Evolutionary conservation across 1,140 invertebrate genomes (phyloP), one percentile per base, ranked within the genome.

Genomic region (Phortica variegata): DNA sequence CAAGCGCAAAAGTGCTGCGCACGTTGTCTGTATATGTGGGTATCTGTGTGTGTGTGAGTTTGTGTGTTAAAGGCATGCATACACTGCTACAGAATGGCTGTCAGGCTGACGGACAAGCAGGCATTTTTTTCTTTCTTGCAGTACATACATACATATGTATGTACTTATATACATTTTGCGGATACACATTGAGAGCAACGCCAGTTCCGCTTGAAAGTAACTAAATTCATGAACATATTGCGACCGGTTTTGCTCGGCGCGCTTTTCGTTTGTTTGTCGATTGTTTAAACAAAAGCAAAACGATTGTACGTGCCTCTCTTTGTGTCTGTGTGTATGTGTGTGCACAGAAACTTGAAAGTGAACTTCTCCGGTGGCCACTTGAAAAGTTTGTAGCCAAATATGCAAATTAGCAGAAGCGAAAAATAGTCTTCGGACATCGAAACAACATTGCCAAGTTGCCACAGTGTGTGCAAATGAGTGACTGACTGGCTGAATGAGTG

Each of bases 341-440:
- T 40, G 49, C 5, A 40, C 12, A 29, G n/a, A n/a, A n/a, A n/a
- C n/a, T n/a, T n/a, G n/a, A n/a, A n/a, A n/a, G n/a, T n/a, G n/a
- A 26, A 26, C 23, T 26, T 26, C 49, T 54, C 68, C 60, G 63
- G 63, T 68, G 63, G 63, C 65, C 63, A 68, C 63, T 68, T 63
- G 48, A 58, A 58, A 68, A 63, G 60, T 68, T 34, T 34, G 65
- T 60, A 60, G 38, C 63, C 60, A 63, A 63, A 68, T 68, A 68
- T 68, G 63, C 65, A 68, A 68, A 68, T 68, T 62, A 63, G 65
- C n/a, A n/a, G n/a, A n/a, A n/a, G n/a, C n/a, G n/a, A n/a, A n/a
- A n/a, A n/a, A n/a, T n/a, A n/a, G n/a, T n/a, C n/a, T n/a, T n/a
- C n/a, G n/a, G n/a, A n/a, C n/a, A n/a, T n/a, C n/a, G n/a, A n/a